Evolutionary conservation across 2,113 vertebrate species (phyloP).

Genomic region (Gallinago jamesoni): DNA sequence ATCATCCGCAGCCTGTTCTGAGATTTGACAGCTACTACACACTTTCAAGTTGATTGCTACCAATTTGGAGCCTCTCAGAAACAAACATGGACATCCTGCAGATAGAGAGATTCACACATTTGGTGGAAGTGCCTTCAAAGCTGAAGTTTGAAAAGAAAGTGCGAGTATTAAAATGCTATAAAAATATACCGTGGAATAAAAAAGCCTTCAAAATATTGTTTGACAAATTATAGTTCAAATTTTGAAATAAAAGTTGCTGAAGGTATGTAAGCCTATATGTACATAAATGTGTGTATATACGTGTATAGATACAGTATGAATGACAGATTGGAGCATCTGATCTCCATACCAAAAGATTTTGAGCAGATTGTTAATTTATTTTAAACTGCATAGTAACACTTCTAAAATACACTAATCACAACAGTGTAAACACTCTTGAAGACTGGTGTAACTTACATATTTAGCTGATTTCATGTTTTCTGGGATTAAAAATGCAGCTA

Average conservation of each 20-base stretch:
- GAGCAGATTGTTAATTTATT: slow-evolving; percentile 67
- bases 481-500: slow-evolving; percentile 31
- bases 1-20: slow-evolving; percentile 28
- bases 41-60: slow-evolving; percentile 36
- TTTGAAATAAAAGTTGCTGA: slow-evolving; percentile 13
- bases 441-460: not conserved
- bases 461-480: slow-evolving; percentile 17
- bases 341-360: slow-evolving; percentile 32
- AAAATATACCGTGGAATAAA: not conserved
- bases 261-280: slow-evolving; percentile 9
- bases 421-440: slow-evolving; percentile 39
- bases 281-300: slow-evolving; percentile 34
- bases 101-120: slow-evolving; percentile 51
- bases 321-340: slow-evolving; percentile 52
- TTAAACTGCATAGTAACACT: slow-evolving; percentile 64
- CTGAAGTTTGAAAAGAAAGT: slow-evolving; percentile 22
- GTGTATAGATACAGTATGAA: slow-evolving; percentile 15
- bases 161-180: slow-evolving; percentile 35
- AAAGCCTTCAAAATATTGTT: not conserved
- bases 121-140: slow-evolving; percentile 29
- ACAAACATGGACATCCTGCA: slow-evolving; percentile 52
- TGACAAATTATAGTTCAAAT: slow-evolving; percentile 25
- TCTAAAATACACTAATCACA: slow-evolving; percentile 63
- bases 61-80: slow-evolving; percentile 47
- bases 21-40: slow-evolving; percentile 46